Evolutionary conservation across 2,797 vertebrate genomes (phyloP).

Genomic region (Monodelphis domestica): DNA sequence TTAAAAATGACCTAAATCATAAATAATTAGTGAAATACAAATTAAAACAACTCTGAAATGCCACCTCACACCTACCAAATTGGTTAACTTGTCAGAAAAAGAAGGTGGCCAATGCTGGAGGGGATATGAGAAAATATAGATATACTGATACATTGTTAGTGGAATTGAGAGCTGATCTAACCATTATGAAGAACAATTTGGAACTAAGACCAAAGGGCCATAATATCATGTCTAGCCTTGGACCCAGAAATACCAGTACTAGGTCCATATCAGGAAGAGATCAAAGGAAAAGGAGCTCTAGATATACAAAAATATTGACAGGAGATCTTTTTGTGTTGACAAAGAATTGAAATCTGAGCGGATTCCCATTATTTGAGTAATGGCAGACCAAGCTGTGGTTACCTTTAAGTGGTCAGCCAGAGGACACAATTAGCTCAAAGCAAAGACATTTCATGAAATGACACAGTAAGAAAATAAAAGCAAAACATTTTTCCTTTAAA

Average conservation of each 20-base stretch:
- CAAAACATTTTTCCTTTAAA: no score
- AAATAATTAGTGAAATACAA: background rate
- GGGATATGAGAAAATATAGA: background rate
- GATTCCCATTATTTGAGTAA: no score
- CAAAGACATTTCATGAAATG: no score
- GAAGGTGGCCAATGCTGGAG: background rate
- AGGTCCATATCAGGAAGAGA: background rate
- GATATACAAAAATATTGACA: background rate
- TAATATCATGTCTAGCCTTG: background rate
- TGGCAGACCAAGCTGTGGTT: no score
- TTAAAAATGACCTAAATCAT: background rate
- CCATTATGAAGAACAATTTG: background rate
- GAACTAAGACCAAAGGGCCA: background rate
- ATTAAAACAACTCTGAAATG: background rate
- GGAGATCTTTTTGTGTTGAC: background rate
- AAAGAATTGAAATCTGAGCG: background rate
- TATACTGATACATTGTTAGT: background rate
- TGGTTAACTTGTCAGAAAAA: background rate
- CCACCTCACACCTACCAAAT: background rate
- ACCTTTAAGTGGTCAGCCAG: no score
- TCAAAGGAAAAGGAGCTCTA: background rate
- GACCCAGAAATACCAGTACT: background rate
- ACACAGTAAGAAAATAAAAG: no score
- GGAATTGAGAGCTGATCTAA: background rate
- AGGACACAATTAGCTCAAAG: no score